These are phyloP conservation scores for Phyllotreta cruciferae DNA, from an alignment of 2,888 invertebrate species.

Conservation along the genomic window DNA sequence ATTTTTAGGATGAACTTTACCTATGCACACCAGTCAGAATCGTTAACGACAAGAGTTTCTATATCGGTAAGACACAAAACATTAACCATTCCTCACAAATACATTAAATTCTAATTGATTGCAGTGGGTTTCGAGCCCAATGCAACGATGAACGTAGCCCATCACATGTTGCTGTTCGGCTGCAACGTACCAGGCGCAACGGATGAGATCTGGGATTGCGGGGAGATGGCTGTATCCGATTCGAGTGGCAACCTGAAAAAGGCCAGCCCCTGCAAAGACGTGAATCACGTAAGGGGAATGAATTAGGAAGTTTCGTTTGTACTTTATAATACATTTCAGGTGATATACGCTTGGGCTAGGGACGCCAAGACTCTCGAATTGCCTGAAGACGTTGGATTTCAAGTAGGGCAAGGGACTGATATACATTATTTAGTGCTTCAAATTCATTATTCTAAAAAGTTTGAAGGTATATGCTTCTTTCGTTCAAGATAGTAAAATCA, in stretches of 20 bases:
- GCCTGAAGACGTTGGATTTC: constrained; percentile 90
- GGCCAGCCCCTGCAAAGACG: constrained; percentile 79
- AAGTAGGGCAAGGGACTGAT: constrained; percentile 81
- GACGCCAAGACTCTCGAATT: constrained; percentile 84
- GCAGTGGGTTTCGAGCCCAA: constrained; percentile 91
- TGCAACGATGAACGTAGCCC: constrained; percentile 88
- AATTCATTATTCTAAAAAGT: constrained; percentile 65
- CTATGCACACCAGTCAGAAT: constrained; percentile 90
- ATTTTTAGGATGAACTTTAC: constrained; percentile 86
- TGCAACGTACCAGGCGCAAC: constrained; percentile 80
- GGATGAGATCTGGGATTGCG: constrained; percentile 86
- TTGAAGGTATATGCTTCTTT: constrained; percentile 44
- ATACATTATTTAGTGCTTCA: constrained; percentile 93
- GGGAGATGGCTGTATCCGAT: constrained; percentile 79
- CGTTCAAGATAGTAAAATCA: too few relatives aligned
- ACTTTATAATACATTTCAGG: constrained; percentile 60
- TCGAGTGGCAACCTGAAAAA: constrained; percentile 58
- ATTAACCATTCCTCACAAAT: not conserved
- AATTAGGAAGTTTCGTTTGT: not conserved
- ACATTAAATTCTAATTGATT: constrained; percentile 47
- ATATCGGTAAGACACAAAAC: constrained; percentile 70
- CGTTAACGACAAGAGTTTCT: constrained; percentile 76
- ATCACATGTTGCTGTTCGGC: constrained; percentile 93
- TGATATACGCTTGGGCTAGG: constrained; percentile 94
- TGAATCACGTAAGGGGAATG: constrained; percentile 68